Base-by-base conservation (phyloP, 2,113 vertebrate species). In the Antigone vipio region DNA sequence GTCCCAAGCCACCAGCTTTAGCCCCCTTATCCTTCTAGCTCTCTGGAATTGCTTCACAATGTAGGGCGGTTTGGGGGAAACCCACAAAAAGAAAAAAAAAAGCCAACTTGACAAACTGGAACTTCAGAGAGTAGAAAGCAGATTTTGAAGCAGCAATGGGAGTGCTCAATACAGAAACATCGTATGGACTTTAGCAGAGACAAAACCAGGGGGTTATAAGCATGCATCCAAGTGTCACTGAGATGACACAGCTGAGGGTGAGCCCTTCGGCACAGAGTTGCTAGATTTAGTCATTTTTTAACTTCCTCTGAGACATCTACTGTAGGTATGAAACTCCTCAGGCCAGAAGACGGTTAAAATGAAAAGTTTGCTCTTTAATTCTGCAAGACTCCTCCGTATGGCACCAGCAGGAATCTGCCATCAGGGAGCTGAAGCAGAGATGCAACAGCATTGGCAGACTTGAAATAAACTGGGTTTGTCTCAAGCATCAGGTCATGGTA, bases 1-100 rank as follows among this genome's bases (percentile, higher is more conserved):
- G 94, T 86, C 96, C 91, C 93, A 93, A 97, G 97, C 91, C 91
- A 94, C 88, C 74, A 92, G 93, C 91, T 93, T 84, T 73, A 95
- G 91, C 69, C 21, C 20, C 18, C 64, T 95, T 71, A 95, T 91
- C 45, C 73, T 24, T 89, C 42, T 76, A 75, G 29, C 66, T 89
- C 45, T 68, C 68, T 60, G 67, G 42, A 90, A 96, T 50, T 35
- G 58, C 42, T 93, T 73, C 1, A 2, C 64, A 56, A 30, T 6
- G 20, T 15, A 34, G 40, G 40, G 40, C 11, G 40, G 40, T 11
- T 11, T 11, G 40, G 40, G 40, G 40, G 40, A n/a, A 27, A 27
- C 12, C 14, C 52, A 5, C 26, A 29, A 24, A 64, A 5, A 42
- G 40, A 12, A 14, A 53, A 53, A 53, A 15, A 22, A 27, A 53